phyloP scores from a whole-genome alignment of 2,113 vertebrate genomes.

The Lontra canadensis region DNA sequence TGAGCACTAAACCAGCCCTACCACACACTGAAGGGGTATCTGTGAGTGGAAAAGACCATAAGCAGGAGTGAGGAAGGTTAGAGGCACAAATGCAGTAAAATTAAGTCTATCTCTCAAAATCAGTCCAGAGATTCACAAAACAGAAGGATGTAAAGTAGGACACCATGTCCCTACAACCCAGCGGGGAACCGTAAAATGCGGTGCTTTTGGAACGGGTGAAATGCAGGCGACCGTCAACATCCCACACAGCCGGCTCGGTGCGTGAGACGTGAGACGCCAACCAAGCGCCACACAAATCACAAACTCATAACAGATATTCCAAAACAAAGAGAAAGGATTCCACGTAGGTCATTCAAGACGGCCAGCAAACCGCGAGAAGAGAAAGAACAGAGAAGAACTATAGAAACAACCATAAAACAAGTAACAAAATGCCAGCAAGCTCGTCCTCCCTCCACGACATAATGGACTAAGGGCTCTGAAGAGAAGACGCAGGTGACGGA shows the following conservation, averaged over 20 bases:
- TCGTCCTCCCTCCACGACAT: neutral
- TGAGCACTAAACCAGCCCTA: neutral
- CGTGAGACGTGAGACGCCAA: too few species aligned
- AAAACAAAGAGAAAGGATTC: neutral
- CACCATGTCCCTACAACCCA: neutral
- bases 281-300: neutral
- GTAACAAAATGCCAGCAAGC: neutral
- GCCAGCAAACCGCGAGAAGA: neutral
- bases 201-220: neutral
- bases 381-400: neutral
- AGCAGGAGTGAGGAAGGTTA: neutral
- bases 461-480: neutral
- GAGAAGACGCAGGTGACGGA: neutral
- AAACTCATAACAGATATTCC: neutral
- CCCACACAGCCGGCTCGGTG: neutral
- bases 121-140: neutral
- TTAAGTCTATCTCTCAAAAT: neutral
- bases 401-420: neutral
- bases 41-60: neutral
- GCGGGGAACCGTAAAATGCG: neutral
- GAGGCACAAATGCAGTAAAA: neutral
- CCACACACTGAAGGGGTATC: neutral
- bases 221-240: neutral
- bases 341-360: neutral
- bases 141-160: neutral